These are phyloP conservation scores for Ciona savignyi DNA, from an alignment of 23 tunicate species.

Conservation along the genomic window DNA sequence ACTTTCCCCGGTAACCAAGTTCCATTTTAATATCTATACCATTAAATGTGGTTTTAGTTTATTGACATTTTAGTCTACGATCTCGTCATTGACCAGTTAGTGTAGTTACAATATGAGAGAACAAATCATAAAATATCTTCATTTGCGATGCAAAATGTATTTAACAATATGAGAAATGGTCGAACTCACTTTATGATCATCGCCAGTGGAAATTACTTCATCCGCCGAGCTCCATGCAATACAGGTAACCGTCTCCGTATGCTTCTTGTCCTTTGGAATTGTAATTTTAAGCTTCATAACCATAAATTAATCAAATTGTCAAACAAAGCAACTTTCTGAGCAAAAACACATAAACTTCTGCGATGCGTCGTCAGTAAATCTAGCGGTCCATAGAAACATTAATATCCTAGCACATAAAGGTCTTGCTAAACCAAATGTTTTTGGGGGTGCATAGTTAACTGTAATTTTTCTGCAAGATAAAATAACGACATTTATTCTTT, in stretches of 20 bases:
- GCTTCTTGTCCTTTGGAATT: conserved; percentile 44
- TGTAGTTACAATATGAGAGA: no score
- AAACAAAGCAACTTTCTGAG: no score
- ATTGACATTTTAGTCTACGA: no score
- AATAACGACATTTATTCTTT: no score
- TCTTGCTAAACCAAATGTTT: no score
- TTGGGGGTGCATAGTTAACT: no score
- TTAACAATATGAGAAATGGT: background rate
- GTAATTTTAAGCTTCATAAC: conserved; percentile 59
- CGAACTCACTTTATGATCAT: conserved; percentile 47
- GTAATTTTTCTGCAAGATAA: no score
- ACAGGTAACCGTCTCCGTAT: conserved; percentile 63
- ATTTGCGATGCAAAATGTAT: background rate
- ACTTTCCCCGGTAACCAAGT: conserved; percentile 65
- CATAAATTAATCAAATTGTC: background rate
- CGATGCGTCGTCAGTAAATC: background rate
- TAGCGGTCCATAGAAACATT: background rate
- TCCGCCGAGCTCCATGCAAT: conserved; percentile 78
- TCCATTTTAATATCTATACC: conserved; percentile 44
- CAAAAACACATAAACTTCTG: no score
- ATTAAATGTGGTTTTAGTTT: no score
- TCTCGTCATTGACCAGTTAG: no score
- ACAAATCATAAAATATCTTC: no score
- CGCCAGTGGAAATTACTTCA: conserved; percentile 67
- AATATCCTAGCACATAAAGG: no score